Conservation (phyloP, 2,113 vertebrate species). For the Benthochromis sp. region DNA sequence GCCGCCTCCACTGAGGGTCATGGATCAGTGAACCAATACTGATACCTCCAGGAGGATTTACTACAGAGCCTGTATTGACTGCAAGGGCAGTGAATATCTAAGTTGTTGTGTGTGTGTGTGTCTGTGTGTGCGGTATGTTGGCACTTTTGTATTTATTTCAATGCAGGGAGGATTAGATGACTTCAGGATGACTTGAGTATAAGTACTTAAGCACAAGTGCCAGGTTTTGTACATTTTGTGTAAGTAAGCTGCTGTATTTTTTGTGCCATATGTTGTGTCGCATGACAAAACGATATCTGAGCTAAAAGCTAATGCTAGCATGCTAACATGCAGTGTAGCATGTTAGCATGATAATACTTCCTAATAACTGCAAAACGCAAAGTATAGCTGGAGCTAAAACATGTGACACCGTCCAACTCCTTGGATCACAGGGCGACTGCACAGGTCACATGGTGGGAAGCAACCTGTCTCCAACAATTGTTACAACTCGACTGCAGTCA, state of each 20-base stretch:
- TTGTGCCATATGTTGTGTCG: not conserved
- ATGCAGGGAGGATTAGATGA: not conserved
- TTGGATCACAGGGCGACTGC: not conserved
- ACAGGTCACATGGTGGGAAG: not conserved
- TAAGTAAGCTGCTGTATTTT: not conserved
- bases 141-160: not conserved
- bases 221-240: not conserved
- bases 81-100: not conserved
- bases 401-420: not conserved
- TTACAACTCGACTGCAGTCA: not conserved
- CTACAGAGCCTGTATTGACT: not conserved
- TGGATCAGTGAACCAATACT: slow-evolving; percentile 14
- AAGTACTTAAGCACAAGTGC: not conserved
- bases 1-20: not conserved
- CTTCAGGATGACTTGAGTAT: not conserved
- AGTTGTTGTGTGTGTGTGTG: not conserved
- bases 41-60: slow-evolving; percentile 1
- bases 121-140: not conserved
- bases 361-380: not conserved
- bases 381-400: not conserved
- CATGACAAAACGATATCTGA: not conserved
- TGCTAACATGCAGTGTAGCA: not conserved
- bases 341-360: not conserved
- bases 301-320: not conserved
- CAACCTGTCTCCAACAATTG: not conserved